These are phyloP conservation scores for Caenorhabditis brenneri DNA, from an alignment of 1,140 invertebrate genomes.

Conservation along the genomic window DNA sequence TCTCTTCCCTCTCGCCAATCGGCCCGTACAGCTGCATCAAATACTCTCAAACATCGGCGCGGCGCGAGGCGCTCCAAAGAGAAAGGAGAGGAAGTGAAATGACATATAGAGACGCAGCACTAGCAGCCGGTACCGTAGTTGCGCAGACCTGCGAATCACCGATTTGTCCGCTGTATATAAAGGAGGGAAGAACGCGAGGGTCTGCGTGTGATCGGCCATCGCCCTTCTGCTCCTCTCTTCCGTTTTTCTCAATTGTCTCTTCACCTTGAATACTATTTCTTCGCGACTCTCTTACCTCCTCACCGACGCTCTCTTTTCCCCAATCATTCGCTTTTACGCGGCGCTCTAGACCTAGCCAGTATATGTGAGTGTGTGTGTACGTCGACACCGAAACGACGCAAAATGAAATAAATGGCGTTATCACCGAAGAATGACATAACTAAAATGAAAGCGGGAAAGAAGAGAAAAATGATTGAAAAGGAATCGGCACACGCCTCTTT, in stretches of 20 bases:
- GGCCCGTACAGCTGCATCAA: constrained; percentile 26
- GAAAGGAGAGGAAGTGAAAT: not conserved
- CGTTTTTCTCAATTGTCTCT: not conserved
- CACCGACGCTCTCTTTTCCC: not conserved
- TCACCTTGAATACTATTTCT: not conserved
- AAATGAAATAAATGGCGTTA: constrained; percentile 10
- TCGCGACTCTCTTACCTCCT: not conserved
- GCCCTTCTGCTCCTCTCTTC: constrained; percentile 6
- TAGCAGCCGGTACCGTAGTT: constrained; percentile 2
- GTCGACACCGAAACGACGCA: constrained; percentile 3
- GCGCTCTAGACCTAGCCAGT: constrained; percentile 3
- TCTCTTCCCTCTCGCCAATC: not conserved
- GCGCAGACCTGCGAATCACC: constrained; percentile 27
- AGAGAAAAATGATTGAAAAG: not conserved
- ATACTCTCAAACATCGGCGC: constrained; percentile 26
- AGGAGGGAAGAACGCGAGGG: constrained; percentile 30
- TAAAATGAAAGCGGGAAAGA: constrained; percentile 7
- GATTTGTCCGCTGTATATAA: constrained; percentile 42
- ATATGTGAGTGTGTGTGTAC: constrained; percentile 6
- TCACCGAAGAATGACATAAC: constrained; percentile 6
- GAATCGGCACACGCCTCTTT: not conserved
- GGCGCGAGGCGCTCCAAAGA: not conserved
- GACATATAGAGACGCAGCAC: constrained; percentile 1
- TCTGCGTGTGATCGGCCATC: constrained; percentile 1
- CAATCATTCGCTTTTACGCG: not conserved